Percentiles rank a stretch among this genome's conserved stretches.
phyloP scores from a whole-genome alignment of 2,888 invertebrate species.

The Nephrotoma appendiculata region DNA sequence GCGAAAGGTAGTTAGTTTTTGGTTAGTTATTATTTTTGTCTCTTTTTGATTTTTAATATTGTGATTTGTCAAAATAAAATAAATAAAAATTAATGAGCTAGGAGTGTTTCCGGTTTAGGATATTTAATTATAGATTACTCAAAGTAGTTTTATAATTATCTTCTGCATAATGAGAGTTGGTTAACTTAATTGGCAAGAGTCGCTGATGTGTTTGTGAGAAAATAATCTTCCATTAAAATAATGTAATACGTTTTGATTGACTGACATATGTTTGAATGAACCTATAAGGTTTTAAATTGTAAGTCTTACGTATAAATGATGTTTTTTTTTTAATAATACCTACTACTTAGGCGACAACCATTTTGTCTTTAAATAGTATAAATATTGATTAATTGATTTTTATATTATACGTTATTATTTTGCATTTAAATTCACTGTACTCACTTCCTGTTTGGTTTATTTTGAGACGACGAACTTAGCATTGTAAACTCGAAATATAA shows the following conservation, averaged over 20 bases:
- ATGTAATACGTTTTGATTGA: background rate
- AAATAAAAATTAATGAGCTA: background rate
- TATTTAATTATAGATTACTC: background rate
- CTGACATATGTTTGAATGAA: background rate
- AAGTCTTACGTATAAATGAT: background rate
- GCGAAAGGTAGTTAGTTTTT: background rate
- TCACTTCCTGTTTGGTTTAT: background rate
- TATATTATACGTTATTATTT: background rate
- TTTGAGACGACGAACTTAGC: background rate
- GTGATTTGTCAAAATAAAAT: background rate
- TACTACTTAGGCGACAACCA: background rate
- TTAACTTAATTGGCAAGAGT: background rate
- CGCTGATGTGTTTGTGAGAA: background rate
- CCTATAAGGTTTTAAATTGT: background rate
- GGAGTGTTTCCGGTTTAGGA: background rate
- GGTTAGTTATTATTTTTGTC: background rate
- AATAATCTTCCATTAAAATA: background rate
- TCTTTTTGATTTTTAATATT: background rate
- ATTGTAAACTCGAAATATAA: background rate
- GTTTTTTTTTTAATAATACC: background rate
- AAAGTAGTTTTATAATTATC: background rate
- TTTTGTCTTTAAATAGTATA: background rate
- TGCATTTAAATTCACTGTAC: background rate
- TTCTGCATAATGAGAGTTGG: background rate
- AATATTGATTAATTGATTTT: background rate